Evolutionary conservation across 2,888 invertebrate genomes (phyloP).

Genomic region (Spialia ferax): DNA sequence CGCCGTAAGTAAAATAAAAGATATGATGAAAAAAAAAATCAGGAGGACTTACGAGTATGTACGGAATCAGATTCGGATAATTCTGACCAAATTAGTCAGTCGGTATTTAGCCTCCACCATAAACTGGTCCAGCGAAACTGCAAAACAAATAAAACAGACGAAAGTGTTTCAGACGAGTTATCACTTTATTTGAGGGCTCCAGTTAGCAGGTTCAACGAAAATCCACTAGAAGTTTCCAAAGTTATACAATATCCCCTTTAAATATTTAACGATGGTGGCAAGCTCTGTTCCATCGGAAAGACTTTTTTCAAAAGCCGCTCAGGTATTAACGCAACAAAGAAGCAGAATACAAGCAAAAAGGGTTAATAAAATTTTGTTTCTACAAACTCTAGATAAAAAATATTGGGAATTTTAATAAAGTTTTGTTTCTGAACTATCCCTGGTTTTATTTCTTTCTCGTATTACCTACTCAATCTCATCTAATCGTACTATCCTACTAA

Average conservation of each 20-base stretch:
- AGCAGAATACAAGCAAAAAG: slow-evolving; percentile 1
- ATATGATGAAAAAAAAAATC: slow-evolving; percentile 28
- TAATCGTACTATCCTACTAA: no score
- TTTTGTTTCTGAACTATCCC: background rate
- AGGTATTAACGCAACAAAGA: background rate
- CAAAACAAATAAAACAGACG: no score
- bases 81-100: no score
- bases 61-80: no score
- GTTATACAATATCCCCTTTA: background rate
- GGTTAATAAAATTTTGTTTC: slow-evolving; percentile 15
- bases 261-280: slow-evolving; percentile 8
- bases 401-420: background rate
- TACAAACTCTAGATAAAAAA: background rate
- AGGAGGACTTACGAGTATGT: background rate
- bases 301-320: slow-evolving; percentile 11
- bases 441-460: background rate
- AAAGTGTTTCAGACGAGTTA: no score
- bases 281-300: background rate
- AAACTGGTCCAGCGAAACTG: no score
- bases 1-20: slow-evolving; percentile 26
- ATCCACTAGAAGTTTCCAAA: no score
- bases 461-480: background rate
- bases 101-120: no score
- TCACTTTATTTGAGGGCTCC: no score
- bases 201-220: no score